phyloP scores from a whole-genome alignment of 1,140 invertebrate species.

The Thaumetopoea pityocampa region DNA sequence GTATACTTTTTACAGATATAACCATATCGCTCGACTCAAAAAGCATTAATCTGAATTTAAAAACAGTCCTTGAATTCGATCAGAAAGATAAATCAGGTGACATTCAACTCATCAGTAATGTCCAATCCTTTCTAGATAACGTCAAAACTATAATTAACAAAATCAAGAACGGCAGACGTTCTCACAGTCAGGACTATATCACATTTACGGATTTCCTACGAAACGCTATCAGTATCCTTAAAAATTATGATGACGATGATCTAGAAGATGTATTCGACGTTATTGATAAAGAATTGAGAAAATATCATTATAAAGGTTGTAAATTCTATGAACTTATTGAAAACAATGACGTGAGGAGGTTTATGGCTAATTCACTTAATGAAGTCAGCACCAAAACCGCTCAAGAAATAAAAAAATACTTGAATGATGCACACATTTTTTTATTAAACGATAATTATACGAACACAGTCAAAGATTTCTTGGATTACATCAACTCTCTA shows the following conservation, averaged over 20 bases:
- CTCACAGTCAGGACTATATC: not conserved
- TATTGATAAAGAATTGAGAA: conserved; percentile 26
- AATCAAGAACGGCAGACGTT: conserved; percentile 1
- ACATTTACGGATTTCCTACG: conserved; percentile 25
- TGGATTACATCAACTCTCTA: conserved; percentile 32
- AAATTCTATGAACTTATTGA: conserved; percentile 28
- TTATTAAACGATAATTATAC: conserved; percentile 11
- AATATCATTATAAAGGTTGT: conserved; percentile 24
- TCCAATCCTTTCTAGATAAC: conserved; percentile 32
- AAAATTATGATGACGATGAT: conserved; percentile 26
- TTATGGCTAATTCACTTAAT: conserved; percentile 22
- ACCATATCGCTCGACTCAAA: too few relatives aligned
- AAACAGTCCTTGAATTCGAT: conserved; percentile 48
- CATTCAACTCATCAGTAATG: conserved; percentile 34
- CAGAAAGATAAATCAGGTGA: conserved; percentile 23
- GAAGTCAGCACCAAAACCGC: conserved; percentile 10
- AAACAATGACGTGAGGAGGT: conserved; percentile 17
- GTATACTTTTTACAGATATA: too few relatives aligned
- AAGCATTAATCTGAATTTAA: conserved; percentile 40
- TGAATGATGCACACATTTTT: conserved; percentile 12
- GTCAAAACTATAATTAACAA: conserved; percentile 24
- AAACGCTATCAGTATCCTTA: conserved; percentile 18
- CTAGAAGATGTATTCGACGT: conserved; percentile 23
- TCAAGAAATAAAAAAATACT: conserved; percentile 11
- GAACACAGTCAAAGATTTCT: conserved; percentile 6